Evolutionary conservation across 2,797 vertebrate species (phyloP).

Genomic region (Arrhamphus sclerolepis): DNA sequence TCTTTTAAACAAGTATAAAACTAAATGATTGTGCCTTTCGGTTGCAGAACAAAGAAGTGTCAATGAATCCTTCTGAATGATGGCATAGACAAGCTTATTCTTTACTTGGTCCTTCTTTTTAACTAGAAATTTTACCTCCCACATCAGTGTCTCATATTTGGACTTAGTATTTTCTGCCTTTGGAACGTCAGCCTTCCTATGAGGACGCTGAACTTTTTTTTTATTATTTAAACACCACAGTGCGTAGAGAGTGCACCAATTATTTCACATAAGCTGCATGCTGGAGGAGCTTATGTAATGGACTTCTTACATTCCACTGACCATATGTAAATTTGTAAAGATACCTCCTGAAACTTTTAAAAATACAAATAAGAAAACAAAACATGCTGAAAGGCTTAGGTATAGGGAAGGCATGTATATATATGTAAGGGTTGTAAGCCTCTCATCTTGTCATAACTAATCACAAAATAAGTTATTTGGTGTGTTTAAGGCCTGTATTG

Average conservation of each 20-base stretch:
- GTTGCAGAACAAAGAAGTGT: conserved; percentile 31
- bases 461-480: conserved; percentile 15
- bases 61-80: conserved; percentile 17
- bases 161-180: conserved; percentile 45
- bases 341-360: conserved; percentile 37
- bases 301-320: conserved; percentile 33
- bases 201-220: conserved; percentile 21
- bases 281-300: conserved; percentile 35
- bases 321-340: conserved; percentile 52
- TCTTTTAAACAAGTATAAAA: conserved; percentile 43
- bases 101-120: conserved; percentile 37
- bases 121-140: conserved; percentile 11
- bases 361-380: not conserved
- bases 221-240: conserved; percentile 12
- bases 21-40: conserved; percentile 47
- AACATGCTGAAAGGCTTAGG: conserved; percentile 23
- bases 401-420: conserved; percentile 5
- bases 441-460: conserved; percentile 20
- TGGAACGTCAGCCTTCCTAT: conserved; percentile 29
- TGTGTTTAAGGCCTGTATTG: conserved; percentile 18
- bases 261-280: conserved; percentile 38
- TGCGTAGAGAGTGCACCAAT: conserved; percentile 18
- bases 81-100: conserved; percentile 6
- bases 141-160: conserved; percentile 26
- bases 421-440: not conserved